Evolutionary conservation across 1,140 invertebrate genomes (phyloP), one percentile per base, ranked within the genome.

Genomic region (Globodera rostochiensis): DNA sequence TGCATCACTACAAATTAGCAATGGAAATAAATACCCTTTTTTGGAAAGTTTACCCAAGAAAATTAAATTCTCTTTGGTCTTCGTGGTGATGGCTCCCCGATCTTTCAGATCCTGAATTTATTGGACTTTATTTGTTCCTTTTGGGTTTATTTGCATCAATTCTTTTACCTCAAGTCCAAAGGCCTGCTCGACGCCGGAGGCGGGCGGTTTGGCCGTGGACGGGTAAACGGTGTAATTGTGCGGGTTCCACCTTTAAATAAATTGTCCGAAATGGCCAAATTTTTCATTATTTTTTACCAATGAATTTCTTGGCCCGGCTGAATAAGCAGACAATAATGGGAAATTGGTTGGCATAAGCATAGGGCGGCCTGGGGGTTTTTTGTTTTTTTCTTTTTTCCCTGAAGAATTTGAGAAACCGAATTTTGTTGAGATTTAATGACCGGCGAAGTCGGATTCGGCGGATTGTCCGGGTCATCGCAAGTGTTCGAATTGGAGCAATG

Each of bases 41-140:
- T 53, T 6, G 3, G 45, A 64, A 19, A n/a, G 19, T 6, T 74
- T 74, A 76, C 74, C 74, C 13, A 90, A 50, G 76, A 89, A 89
- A n/a, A 89, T 89, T 2, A 89, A 60, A 80, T 89, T 89, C 77
- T 89, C 88, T 74, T 89, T 90, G 53, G 88, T 87, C 75, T 84
- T 80, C n/a, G 85, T 89, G 25, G 88, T 90, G 53, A 89, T 90
- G 13, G 88, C 87, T 47, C 88, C 89, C 19, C 74, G 74, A 71
- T 89, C 88, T 79, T 84, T 82, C 46, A 89, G 46, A 57, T 89
- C 88, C 87, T 87, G 15, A 75, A 70, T 49, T 49, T 69, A 0
- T 66, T 19, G n/a, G 60, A 47, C 7, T 9, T 60, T 4, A 77
- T 73, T 73, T 73, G 6, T 19, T 36, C 36, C 19, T 8, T 71